Evolutionary conservation across 2,888 invertebrate genomes (phyloP).

Genomic region (Xylocampa areola): DNA sequence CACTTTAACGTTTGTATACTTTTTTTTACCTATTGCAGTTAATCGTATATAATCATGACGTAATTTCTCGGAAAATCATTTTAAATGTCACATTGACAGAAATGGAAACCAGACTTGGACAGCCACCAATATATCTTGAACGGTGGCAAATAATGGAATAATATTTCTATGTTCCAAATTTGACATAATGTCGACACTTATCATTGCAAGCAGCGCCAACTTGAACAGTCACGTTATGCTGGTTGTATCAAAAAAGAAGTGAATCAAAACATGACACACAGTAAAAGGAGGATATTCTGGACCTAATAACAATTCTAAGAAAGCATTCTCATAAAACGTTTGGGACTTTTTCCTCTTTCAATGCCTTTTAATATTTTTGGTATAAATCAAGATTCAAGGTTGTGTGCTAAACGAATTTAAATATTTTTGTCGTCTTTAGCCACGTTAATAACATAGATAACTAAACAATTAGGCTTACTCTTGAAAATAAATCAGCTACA

Average conservation of each 20-base stretch:
- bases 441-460: conserved; percentile 9
- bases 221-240: too few relatives aligned
- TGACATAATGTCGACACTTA: too few relatives aligned
- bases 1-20: too few relatives aligned
- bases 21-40: conserved; percentile 19
- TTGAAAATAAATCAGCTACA: background rate
- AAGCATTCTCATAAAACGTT: conserved; percentile 34
- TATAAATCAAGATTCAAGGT: conserved; percentile 43
- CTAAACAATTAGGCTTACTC: background rate
- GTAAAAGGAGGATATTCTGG: conserved; percentile 46
- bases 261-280: conserved; percentile 56
- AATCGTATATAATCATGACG: conserved; percentile 38
- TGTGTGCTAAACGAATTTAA: conserved; percentile 13
- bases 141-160: too few relatives aligned
- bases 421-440: conserved; percentile 9
- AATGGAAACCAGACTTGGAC: conserved; percentile 31
- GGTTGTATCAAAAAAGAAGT: conserved; percentile 32
- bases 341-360: conserved; percentile 59
- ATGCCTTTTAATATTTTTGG: conserved; percentile 30
- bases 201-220: too few relatives aligned
- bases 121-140: too few relatives aligned
- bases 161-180: too few relatives aligned
- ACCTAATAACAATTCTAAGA: conserved; percentile 46
- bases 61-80: conserved; percentile 43
- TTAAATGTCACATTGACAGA: conserved; percentile 57